phyloP scores from a whole-genome alignment of 2,797 vertebrate species.

The Nannoperca obscura region DNA sequence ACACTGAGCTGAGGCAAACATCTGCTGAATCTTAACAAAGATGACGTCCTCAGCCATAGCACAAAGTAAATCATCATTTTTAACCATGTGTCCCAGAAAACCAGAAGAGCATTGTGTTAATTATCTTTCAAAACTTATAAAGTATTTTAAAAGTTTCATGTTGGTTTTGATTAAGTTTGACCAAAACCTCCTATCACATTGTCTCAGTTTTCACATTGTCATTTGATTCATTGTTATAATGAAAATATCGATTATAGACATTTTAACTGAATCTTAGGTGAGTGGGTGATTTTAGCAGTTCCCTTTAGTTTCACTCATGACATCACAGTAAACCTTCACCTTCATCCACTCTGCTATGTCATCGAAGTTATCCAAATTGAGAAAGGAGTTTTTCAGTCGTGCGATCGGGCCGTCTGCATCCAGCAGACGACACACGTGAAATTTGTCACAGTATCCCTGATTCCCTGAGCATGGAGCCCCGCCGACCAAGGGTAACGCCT shows the following conservation, averaged over 20 bases:
- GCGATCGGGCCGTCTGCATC: slow-evolving; percentile 88
- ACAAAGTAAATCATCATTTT: neutral
- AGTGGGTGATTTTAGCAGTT: neutral
- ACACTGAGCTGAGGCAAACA: slow-evolving; percentile 12
- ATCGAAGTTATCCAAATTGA: slow-evolving; percentile 81
- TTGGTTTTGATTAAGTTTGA: neutral
- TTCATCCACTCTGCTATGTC: slow-evolving; percentile 87
- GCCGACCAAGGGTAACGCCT: slow-evolving; percentile 70
- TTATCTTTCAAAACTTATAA: too few species aligned
- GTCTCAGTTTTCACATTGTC: neutral
- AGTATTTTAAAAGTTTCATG: too few species aligned
- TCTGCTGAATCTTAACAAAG: slow-evolving; percentile 23
- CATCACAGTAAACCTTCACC: slow-evolving; percentile 59
- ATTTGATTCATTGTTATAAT: neutral
- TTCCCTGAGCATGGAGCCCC: slow-evolving; percentile 84
- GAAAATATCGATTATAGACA: neutral
- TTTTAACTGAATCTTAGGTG: too few species aligned
- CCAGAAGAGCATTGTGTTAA: too few species aligned
- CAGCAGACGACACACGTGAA: slow-evolving; percentile 85
- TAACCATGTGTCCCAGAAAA: slow-evolving; percentile 1
- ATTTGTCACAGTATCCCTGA: slow-evolving; percentile 87
- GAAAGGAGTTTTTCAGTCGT: slow-evolving; percentile 85
- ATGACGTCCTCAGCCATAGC: neutral
- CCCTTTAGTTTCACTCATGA: neutral
- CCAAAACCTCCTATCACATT: neutral